Conservation (phyloP, 1,140 invertebrate genomes). For the Drosophila subobscura region DNA sequence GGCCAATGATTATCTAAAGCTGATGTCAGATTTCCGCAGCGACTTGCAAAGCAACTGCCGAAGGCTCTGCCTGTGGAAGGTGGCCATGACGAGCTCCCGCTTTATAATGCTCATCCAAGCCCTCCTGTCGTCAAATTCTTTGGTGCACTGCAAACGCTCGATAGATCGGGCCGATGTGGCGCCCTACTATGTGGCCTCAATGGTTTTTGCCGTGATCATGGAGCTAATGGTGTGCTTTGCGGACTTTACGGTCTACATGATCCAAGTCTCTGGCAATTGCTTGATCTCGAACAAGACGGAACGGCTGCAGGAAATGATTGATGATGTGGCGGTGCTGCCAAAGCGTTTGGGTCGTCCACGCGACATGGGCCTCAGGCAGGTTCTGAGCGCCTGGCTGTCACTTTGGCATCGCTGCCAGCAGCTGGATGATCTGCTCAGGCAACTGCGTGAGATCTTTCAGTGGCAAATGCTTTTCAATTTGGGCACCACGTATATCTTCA, state of each 20-base stretch:
- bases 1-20: constrained; percentile 29
- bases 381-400: constrained; percentile 39
- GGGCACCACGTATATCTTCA: constrained; percentile 44
- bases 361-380: constrained; percentile 35
- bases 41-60: constrained; percentile 11
- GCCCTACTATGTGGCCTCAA: constrained; percentile 9
- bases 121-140: constrained; percentile 19
- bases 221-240: constrained; percentile 32
- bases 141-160: constrained; percentile 20
- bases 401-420: constrained; percentile 41
- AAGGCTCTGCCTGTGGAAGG: constrained; percentile 20
- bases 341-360: constrained; percentile 12
- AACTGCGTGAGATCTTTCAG: constrained; percentile 38
- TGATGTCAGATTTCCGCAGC: constrained; percentile 14
- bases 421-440: constrained; percentile 20
- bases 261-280: constrained; percentile 36
- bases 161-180: background rate
- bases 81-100: constrained; percentile 24
- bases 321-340: constrained; percentile 34
- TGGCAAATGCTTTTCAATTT: constrained; percentile 53
- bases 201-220: constrained; percentile 18
- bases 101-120: constrained; percentile 29
- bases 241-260: constrained; percentile 40
- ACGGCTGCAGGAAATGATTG: constrained; percentile 16
- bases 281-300: constrained; percentile 36